Evolutionary conservation across 2,888 invertebrate genomes (phyloP), one percentile per base, ranked within the genome.

Genomic region (Eupsilia transversa): DNA sequence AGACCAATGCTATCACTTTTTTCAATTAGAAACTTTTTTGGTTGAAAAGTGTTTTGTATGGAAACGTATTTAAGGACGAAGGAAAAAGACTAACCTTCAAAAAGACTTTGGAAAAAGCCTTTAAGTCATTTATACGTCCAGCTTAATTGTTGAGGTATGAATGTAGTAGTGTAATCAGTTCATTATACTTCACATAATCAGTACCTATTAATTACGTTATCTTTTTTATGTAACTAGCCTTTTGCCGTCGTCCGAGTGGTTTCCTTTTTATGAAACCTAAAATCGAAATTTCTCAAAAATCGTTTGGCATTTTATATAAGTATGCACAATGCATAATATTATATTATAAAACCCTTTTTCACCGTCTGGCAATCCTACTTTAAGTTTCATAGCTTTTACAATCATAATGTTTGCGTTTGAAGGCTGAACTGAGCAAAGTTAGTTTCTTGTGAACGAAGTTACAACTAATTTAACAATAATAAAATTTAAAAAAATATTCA

Each of bases 381-480:
- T 52, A n/a, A 68, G 7, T 59, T 73, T 57, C 12, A 70, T 52
- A 67, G 82, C 82, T 84, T 84, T 49, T 52, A 77, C 63, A 46
- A 33, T 68, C 57, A 61, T 60, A 46, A 63, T 35, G 23, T 72
- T 60, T 65, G 56, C 38, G 56, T 72, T 68, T 54, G 52, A 72
- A 56, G 49, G 20, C 49, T 49, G 43, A 79, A 57, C 23, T 46
- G 27, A 54, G 14, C 17, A n/a, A 14, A 60, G 30, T 56, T n/a
- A 57, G 14, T 23, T 43, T 46, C 57, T 49, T 77, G 54, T 38
- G 30, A 64, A 35, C 9, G 1, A 33, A 65, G 9, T 49, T 20
- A 57, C 7, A 35, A 70, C 54, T 23, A 66, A 77, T 57, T 27
- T 14, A 27, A 23, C 41, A 14, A 38, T 46, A 46, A 9, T 23